Conservation (phyloP, 1,140 invertebrate genomes). For the Parapsyche elsis region DNA sequence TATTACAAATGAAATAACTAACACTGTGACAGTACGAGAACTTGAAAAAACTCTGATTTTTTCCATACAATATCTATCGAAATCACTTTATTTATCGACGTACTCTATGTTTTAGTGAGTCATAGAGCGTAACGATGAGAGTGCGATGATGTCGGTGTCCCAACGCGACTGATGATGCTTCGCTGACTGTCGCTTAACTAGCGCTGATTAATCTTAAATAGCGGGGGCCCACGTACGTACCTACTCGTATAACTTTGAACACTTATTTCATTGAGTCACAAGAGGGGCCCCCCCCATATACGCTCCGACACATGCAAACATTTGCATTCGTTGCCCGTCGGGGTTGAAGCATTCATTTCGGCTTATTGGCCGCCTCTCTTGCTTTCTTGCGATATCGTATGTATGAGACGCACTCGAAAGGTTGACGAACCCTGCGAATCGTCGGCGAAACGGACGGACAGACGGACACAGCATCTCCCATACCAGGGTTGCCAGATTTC, state of each 20-base stretch:
- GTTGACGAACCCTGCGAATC: too few relatives aligned
- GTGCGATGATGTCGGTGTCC: not conserved
- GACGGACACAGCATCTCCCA: too few relatives aligned
- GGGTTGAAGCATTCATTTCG: too few relatives aligned
- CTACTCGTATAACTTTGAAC: conserved; percentile 36
- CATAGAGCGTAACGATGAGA: not conserved
- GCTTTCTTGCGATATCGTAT: too few relatives aligned
- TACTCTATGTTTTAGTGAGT: not conserved
- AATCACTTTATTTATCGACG: too few relatives aligned
- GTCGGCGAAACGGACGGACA: too few relatives aligned
- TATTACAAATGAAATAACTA: not conserved
- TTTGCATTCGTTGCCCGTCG: not conserved
- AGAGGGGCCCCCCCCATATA: not conserved
- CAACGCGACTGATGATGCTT: conserved; percentile 35
- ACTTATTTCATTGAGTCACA: conserved; percentile 43
- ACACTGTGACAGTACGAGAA: not conserved
- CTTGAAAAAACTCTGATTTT: not conserved
- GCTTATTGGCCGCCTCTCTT: too few relatives aligned
- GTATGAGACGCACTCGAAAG: too few relatives aligned
- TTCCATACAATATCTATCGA: too few relatives aligned
- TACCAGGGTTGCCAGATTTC: too few relatives aligned
- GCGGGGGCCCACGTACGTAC: conserved; percentile 27
- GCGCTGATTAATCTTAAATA: conserved; percentile 47
- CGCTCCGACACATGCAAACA: not conserved
- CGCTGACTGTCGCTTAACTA: conserved; percentile 45